These are phyloP conservation scores for Phodopus roborovskii DNA, from an alignment of 2,113 vertebrate species.

Conservation along the genomic window DNA sequence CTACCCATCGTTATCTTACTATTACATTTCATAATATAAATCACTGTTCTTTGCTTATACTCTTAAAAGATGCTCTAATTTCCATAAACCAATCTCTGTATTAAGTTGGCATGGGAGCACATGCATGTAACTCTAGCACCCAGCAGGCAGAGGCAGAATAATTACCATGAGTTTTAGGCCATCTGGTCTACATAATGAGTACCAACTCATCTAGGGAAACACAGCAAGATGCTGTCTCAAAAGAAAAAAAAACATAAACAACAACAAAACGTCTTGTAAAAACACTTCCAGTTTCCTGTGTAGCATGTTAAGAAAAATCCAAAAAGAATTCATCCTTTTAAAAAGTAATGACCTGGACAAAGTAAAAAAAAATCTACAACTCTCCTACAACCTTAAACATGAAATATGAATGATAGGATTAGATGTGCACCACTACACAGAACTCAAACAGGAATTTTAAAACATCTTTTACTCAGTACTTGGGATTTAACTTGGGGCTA, in stretches of 20 bases:
- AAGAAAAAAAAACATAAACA: neutral
- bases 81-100: neutral
- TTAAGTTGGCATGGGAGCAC: neutral
- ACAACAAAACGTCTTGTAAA: neutral
- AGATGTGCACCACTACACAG: neutral
- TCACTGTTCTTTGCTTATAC: neutral
- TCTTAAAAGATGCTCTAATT: conserved; percentile 21
- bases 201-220: neutral
- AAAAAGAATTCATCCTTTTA: neutral
- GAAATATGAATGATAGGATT: too few species aligned
- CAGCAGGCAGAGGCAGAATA: neutral
- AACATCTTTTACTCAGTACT: neutral
- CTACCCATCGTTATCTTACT: neutral
- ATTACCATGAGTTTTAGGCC: neutral
- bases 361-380: neutral
- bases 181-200: neutral
- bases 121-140: neutral
- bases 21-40: neutral
- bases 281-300: neutral
- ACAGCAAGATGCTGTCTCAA: neutral
- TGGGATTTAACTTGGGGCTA: neutral
- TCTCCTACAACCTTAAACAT: neutral
- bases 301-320: neutral
- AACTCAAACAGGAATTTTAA: neutral
- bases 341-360: conserved; percentile 11